Conservation (phyloP, 2,888 invertebrate species). For the Mythimna lalbum region DNA sequence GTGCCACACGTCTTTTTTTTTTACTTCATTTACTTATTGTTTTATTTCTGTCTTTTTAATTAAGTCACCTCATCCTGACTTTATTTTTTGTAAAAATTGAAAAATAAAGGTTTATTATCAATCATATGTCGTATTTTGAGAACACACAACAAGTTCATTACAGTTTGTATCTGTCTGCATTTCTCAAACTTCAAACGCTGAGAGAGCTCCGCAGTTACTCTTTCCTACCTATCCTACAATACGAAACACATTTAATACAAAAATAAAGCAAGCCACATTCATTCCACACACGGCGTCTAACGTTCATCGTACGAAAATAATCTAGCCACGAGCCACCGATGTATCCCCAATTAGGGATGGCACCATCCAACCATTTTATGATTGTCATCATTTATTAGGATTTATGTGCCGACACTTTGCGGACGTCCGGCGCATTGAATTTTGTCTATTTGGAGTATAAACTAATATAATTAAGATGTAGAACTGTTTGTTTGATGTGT, state of each 20-base stretch:
- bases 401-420: conserved; percentile 31
- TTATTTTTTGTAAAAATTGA: too few relatives aligned
- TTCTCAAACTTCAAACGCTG: conserved; percentile 1
- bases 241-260: conserved; percentile 43
- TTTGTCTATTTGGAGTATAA: conserved; percentile 3
- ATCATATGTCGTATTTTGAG: too few relatives aligned
- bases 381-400: conserved; percentile 41
- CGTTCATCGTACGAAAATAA: conserved; percentile 60
- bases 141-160: background rate
- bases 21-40: too few relatives aligned
- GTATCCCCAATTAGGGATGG: conserved; percentile 56
- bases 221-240: conserved; percentile 3
- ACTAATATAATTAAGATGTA: background rate
- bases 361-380: conserved; percentile 33
- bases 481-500: background rate
- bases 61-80: too few relatives aligned
- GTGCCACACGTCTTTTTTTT: too few relatives aligned
- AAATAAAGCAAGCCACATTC: conserved; percentile 47
- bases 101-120: too few relatives aligned
- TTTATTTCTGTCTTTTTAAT: too few relatives aligned
- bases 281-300: conserved; percentile 38
- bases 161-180: background rate
- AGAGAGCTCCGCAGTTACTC: background rate
- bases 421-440: conserved; percentile 46
- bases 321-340: conserved; percentile 44